A percentile compares a stretch with the other conserved stretches of the same genome.
Conservation (phyloP, 2,113 vertebrate genomes). For the Sceloporus tristichus region DNA sequence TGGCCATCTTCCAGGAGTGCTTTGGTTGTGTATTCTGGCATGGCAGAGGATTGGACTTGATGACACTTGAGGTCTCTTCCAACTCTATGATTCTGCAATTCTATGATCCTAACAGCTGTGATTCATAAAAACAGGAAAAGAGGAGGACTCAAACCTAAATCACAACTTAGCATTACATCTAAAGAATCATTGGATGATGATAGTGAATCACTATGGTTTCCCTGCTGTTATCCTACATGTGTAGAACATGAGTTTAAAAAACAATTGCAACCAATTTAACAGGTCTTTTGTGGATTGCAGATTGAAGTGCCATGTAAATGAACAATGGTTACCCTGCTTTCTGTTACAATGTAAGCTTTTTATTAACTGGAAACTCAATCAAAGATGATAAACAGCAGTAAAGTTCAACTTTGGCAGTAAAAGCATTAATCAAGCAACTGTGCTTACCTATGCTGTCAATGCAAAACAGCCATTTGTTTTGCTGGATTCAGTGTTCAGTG, state of each 20-base stretch:
- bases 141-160: background rate
- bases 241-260: background rate
- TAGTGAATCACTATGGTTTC: background rate
- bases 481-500: background rate
- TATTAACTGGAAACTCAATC: conserved; percentile 30
- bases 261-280: background rate
- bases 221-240: background rate
- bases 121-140: background rate
- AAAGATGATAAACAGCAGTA: conserved; percentile 14
- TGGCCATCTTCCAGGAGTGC: too few species aligned
- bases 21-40: too few species aligned
- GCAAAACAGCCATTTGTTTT: background rate
- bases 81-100: too few species aligned
- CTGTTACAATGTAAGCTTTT: background rate
- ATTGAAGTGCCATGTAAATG: background rate
- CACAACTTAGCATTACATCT: background rate
- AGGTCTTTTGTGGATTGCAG: background rate
- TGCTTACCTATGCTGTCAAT: background rate
- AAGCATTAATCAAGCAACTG: background rate
- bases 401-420: background rate
- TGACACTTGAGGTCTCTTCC: too few species aligned
- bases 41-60: too few species aligned
- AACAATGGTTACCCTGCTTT: background rate
- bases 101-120: too few species aligned
- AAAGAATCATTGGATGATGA: too few species aligned